phyloP scores from a whole-genome alignment of 2,888 invertebrate species.

The Epinotia brunnichana region DNA sequence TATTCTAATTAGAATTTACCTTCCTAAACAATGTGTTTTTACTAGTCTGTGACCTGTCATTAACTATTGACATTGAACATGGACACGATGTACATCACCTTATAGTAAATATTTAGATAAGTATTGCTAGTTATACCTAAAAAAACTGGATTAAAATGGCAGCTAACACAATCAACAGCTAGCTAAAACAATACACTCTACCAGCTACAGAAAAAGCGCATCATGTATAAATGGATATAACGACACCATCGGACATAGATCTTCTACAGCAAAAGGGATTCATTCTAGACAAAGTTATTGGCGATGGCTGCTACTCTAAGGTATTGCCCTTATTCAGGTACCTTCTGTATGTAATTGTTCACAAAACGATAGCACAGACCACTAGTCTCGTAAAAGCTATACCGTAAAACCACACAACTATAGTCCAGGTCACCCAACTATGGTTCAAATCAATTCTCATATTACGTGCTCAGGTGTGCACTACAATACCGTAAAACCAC shows the following conservation, averaged over 20 bases:
- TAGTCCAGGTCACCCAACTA: too few species aligned
- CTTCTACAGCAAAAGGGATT: slow-evolving; percentile 20
- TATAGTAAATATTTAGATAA: neutral
- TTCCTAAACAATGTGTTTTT: neutral
- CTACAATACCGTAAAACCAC: too few species aligned
- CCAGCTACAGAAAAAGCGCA: neutral
- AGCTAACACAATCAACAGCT: neutral
- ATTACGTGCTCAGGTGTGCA: too few species aligned
- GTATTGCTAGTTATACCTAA: neutral
- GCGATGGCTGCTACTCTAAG: slow-evolving; percentile 27
- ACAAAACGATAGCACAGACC: neutral
- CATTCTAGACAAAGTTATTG: slow-evolving; percentile 10
- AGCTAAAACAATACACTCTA: neutral
- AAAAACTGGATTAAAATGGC: slow-evolving; percentile 3
- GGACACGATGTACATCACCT: neutral
- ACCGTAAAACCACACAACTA: too few species aligned
- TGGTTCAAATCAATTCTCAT: too few species aligned
- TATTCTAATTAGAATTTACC: neutral
- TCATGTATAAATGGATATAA: slow-evolving; percentile 19
- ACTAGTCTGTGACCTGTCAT: neutral
- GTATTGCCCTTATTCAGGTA: slow-evolving; percentile 11
- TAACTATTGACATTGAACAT: neutral
- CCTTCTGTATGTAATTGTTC: neutral
- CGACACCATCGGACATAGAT: slow-evolving; percentile 20
- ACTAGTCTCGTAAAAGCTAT: neutral